Base-by-base conservation (phyloP, 2,888 invertebrate genomes). In the Diarsia rubi region DNA sequence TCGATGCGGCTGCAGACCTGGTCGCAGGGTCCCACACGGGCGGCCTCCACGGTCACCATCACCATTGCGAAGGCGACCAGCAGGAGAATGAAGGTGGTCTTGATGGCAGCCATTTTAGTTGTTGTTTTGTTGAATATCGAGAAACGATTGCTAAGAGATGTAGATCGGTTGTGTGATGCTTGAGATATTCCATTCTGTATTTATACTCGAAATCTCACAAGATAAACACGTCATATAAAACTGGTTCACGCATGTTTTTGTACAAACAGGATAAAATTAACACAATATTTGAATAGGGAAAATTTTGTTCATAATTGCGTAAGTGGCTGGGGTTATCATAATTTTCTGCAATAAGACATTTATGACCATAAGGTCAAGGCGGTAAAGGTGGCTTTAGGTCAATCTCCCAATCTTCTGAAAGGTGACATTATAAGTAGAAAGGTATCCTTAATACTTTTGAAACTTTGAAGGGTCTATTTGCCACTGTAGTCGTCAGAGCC, bases 11-110 rank as follows among this genome's bases (percentile, higher is more conserved):
- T 24, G 63, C 76, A 77, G 76, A 57, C 57, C 49, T 73, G 73
- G 73, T 77, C 80, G 44, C 76, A 77, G 31, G 73, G 42, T 37
- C 2, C 31, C 0, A 79, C 73, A 44, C 0, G 63, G 31, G 3
- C 80, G 27, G 77, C 81, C 24, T 81, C 77, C 8, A 77, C 75
- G 44, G 74, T 81, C 3, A 74, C 49, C 37, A 4, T 3, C 37
- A 62, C 49, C 80, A 77, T 77, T 4, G 81, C 80, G 49, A 80
- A 63, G 44, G 80, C 76, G 31, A 77, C 14, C 47, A 77, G 76
- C 73, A 77, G 54, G 24, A 77, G 76, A 3, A 77, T 16, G 63
- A 77, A 73, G 49, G 80, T 64, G 44, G 80, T 77, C 57, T 77
- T 77, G 54, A 59, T 37, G 11, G 73, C 63, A 14, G 57, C 80